Evolutionary conservation across 2,797 vertebrate species (phyloP).

Genomic region (Clarias pachynema): DNA sequence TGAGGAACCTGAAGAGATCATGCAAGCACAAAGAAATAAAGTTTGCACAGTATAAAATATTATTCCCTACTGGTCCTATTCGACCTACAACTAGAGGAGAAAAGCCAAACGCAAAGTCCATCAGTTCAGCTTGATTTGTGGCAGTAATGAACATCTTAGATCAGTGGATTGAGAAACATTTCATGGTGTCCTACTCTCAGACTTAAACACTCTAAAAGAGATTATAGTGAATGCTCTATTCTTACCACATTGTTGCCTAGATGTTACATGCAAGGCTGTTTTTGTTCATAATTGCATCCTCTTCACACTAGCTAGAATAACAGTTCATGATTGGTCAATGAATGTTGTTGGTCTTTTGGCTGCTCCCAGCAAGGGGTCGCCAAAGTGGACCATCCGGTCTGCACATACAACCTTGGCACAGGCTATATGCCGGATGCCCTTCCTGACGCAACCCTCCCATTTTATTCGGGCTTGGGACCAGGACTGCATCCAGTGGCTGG

Average conservation of each 20-base stretch:
- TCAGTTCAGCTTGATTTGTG: background rate
- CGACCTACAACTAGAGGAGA: background rate
- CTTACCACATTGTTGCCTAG: background rate
- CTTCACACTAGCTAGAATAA: background rate
- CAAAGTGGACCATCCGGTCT: no score
- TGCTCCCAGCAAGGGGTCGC: no score
- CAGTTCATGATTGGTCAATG: background rate
- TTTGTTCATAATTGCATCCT: background rate
- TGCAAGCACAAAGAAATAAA: background rate
- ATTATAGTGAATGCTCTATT: background rate
- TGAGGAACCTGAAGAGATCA: background rate
- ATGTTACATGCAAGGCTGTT: background rate
- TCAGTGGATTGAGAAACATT: background rate
- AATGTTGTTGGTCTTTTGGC: no score
- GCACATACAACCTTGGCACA: no score
- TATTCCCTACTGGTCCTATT: background rate
- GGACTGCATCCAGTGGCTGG: no score
- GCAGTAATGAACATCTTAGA: background rate
- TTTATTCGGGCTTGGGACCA: no score
- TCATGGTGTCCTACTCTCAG: background rate
- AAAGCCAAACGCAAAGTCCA: background rate
- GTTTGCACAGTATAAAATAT: background rate
- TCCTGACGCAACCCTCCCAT: no score
- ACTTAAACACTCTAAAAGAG: background rate
- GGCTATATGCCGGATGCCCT: no score